Base-by-base conservation (phyloP, 2,797 vertebrate genomes). In the Tragelaphus eurycerus region DNA sequence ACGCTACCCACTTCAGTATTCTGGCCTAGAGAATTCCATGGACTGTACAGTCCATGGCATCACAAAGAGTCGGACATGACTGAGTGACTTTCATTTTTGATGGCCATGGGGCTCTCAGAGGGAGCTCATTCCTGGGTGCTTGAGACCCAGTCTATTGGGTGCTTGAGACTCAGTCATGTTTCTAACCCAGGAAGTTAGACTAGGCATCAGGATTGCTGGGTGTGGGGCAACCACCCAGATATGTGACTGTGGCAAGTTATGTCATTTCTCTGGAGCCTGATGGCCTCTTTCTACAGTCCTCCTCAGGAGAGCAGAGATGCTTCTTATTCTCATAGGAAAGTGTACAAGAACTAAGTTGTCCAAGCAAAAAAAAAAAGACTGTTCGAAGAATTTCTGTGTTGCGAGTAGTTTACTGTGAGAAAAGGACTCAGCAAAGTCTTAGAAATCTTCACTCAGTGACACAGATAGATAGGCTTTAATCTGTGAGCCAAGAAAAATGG, bases 401-500 rank as follows among this genome's bases (percentile, higher is more conserved):
- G 11, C 52, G 60, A 90, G 55, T 78, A 31, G 31, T 90, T 96
- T 95, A 93, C 67, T 88, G 60, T 94, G 86, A 96, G 86, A 82
- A 85, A 6, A 71, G 31, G 64, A 90, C 50, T 87, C 82, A 82
- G 74, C 93, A 14, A 79, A 84, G 82, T 93, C 86, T 96, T 79
- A 90, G 92, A 96, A 93, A 95, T 89, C 57, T 84, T 52, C 60
- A 81, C 54, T 96, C 95, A 95, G 46, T 95, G 83, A 60, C 78
- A 96, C 13, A 84, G 67, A 89, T 21, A 86, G 86, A 89, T 17
- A 71, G 89, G 86, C 57, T 97, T 74, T 78, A 62, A 97, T 94
- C 84, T 93, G 79, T 71, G 59, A 89, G 95, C 85, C 88, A 95
- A 94, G 85, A 85, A 97, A 97, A 97, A 95, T 25, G 54, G 74